phyloP scores from a whole-genome alignment of 2,888 invertebrate genomes.

The Cheilosia variabilis region DNA sequence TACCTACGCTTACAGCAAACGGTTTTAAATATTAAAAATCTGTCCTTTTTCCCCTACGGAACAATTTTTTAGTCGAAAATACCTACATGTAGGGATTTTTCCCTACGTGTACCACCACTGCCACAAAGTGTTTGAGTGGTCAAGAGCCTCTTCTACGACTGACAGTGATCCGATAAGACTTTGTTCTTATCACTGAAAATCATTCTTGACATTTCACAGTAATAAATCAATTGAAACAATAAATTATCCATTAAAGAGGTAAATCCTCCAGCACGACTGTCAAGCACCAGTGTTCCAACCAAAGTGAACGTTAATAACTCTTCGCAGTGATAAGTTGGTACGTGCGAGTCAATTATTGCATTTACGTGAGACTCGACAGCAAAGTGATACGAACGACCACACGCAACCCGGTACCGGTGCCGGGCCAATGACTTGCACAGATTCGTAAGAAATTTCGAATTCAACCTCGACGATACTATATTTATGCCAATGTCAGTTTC shows the following conservation, averaged over 20 bases:
- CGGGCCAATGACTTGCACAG: constrained; percentile 31
- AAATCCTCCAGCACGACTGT: constrained; percentile 25
- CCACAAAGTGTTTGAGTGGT: neutral
- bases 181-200: constrained; percentile 1
- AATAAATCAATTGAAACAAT: constrained; percentile 18
- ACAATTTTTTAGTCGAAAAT: too few relatives aligned
- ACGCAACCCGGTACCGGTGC: constrained; percentile 38
- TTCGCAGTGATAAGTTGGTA: constrained; percentile 64
- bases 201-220: constrained; percentile 33
- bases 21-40: too few relatives aligned
- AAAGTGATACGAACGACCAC: constrained; percentile 49
- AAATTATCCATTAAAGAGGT: constrained; percentile 25
- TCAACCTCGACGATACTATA: constrained; percentile 18
- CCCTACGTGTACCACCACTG: too few relatives aligned
- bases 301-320: constrained; percentile 42
- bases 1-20: too few relatives aligned
- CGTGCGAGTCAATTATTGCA: constrained; percentile 70
- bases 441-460: constrained; percentile 30
- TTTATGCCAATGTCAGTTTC: constrained; percentile 7
- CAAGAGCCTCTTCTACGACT: neutral
- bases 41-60: too few relatives aligned
- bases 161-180: constrained; percentile 18
- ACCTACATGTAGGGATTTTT: too few relatives aligned
- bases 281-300: constrained; percentile 21
- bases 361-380: constrained; percentile 63